Percentiles rank a stretch among this genome's conserved stretches.
phyloP scores from a whole-genome alignment of 2,113 vertebrate species.

The Rhinolophus sinicus region DNA sequence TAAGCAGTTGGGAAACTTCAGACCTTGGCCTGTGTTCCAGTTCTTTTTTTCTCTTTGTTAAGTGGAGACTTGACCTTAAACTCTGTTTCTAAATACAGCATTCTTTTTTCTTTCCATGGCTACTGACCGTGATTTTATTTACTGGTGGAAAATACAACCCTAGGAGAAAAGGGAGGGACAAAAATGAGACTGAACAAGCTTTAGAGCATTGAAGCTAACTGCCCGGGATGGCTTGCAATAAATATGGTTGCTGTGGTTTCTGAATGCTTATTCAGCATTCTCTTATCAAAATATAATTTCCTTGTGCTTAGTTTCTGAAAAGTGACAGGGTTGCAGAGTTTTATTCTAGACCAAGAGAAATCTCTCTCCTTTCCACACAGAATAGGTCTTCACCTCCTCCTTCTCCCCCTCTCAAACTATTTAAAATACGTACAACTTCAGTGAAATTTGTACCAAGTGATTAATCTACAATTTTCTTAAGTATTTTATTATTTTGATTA shows the following conservation, averaged over 20 bases:
- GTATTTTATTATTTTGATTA: constrained; percentile 34
- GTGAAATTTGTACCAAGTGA: background rate
- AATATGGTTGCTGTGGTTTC: background rate
- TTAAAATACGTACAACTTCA: background rate
- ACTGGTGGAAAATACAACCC: background rate
- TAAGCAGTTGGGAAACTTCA: background rate
- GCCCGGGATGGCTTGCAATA: background rate
- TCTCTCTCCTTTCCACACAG: background rate
- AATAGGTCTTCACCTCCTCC: background rate
- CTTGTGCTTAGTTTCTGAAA: background rate
- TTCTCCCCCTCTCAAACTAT: background rate
- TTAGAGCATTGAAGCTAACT: background rate
- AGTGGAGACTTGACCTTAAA: constrained; percentile 40
- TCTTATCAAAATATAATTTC: background rate
- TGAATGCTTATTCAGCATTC: background rate
- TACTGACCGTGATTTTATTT: constrained; percentile 18
- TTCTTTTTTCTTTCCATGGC: background rate
- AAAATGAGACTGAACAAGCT: background rate
- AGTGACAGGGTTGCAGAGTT: background rate
- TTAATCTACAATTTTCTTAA: background rate
- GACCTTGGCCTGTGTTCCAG: background rate
- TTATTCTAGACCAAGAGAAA: background rate
- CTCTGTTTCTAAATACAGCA: constrained; percentile 28
- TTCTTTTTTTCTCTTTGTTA: constrained; percentile 34
- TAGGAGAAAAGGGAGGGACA: background rate